Evolutionary conservation across 2,888 invertebrate species (phyloP).

Genomic region (Dione juno): DNA sequence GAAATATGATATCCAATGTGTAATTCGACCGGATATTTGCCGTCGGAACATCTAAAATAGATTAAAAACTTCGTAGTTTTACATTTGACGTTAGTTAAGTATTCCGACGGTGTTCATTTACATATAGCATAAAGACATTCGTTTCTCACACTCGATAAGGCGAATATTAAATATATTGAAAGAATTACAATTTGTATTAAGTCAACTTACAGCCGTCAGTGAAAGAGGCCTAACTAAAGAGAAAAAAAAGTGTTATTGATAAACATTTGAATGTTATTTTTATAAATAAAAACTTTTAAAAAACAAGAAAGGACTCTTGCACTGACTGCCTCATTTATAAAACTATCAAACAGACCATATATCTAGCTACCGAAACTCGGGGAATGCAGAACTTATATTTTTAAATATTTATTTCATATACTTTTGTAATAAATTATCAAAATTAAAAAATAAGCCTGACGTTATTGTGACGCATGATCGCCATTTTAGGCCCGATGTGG

Average conservation of each 20-base stretch:
- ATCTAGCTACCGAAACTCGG: constrained; percentile 34
- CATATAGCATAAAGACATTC: neutral
- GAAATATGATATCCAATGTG: constrained; percentile 24
- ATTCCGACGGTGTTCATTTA: constrained; percentile 14
- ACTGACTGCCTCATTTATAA: constrained; percentile 19
- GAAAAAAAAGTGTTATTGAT: neutral
- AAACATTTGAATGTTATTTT: neutral
- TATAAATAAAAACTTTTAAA: too few relatives aligned
- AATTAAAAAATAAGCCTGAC: neutral
- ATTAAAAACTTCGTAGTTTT: neutral
- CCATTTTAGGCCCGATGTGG: constrained; percentile 21
- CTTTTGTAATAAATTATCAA: neutral
- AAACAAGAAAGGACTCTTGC: neutral
- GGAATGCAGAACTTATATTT: constrained; percentile 37
- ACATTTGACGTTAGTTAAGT: constrained; percentile 8
- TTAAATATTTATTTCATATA: neutral
- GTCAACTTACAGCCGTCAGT: constrained; percentile 4
- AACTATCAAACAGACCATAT: constrained; percentile 34
- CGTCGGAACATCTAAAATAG: constrained; percentile 36
- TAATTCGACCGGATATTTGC: constrained; percentile 40
- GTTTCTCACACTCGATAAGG: constrained; percentile 38
- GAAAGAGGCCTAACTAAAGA: neutral
- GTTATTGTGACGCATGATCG: constrained; percentile 7
- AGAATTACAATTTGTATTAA: constrained; percentile 18
- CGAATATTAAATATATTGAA: constrained; percentile 35